Evolutionary conservation across 2,113 vertebrate species (phyloP).

Genomic region (Morone saxatilis): DNA sequence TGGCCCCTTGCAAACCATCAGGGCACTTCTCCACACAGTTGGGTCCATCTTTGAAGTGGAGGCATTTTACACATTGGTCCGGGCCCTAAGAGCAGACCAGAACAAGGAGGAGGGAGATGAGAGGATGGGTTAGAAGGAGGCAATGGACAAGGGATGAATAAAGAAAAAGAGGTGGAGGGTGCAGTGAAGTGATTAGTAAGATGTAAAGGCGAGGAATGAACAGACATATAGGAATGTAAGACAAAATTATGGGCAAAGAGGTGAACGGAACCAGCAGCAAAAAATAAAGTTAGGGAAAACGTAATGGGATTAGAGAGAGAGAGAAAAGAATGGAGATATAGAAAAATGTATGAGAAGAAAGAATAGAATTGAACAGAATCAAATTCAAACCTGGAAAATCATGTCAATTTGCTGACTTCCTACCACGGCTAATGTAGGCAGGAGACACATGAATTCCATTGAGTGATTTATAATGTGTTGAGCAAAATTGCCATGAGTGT

Average conservation of each 20-base stretch:
- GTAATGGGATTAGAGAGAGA: neutral
- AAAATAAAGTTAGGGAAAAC: slow-evolving; percentile 29
- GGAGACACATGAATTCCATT: slow-evolving; percentile 35
- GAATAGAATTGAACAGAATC: slow-evolving; percentile 39
- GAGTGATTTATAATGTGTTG: slow-evolving; percentile 47
- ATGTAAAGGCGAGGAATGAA: neutral
- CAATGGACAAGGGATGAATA: slow-evolving; percentile 13
- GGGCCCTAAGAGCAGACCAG: slow-evolving; percentile 86
- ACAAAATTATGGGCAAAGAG: slow-evolving; percentile 11
- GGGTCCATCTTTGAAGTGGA: slow-evolving; percentile 97
- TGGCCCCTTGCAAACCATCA: slow-evolving; percentile 93
- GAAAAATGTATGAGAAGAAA: neutral
- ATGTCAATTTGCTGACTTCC: slow-evolving; percentile 62
- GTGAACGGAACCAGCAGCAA: slow-evolving; percentile 1
- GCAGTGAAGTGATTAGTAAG: slow-evolving; percentile 21
- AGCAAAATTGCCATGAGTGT: slow-evolving; percentile 53
- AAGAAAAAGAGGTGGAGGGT: slow-evolving; percentile 30
- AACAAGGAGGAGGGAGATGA: neutral
- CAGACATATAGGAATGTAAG: neutral
- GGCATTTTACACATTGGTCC: slow-evolving; percentile 94
- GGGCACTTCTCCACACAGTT: slow-evolving; percentile 98
- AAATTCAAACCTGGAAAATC: slow-evolving; percentile 55
- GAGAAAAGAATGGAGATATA: neutral
- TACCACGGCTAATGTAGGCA: slow-evolving; percentile 32
- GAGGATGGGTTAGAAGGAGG: slow-evolving; percentile 10